phyloP scores from a whole-genome alignment of 2,113 vertebrate species.

The Nyctereutes procyonoides region DNA sequence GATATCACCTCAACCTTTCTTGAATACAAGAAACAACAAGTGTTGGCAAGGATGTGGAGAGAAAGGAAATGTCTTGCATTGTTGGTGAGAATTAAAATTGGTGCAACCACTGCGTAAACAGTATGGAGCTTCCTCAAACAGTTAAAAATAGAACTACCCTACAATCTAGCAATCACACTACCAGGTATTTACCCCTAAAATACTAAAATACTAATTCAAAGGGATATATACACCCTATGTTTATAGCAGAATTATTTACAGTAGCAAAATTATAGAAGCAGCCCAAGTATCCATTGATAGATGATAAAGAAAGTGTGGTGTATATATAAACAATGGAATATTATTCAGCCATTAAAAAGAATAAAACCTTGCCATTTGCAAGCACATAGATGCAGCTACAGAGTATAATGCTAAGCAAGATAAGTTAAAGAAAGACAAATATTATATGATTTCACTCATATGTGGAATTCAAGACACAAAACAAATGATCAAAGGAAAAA shows the following conservation, averaged over 20 bases:
- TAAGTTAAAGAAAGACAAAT: neutral
- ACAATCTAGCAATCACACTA: neutral
- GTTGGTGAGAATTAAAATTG: neutral
- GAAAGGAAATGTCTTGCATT: neutral
- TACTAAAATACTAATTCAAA: neutral
- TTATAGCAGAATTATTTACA: neutral
- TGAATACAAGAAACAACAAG: neutral
- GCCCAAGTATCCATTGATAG: neutral
- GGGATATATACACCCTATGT: neutral
- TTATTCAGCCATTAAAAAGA: neutral
- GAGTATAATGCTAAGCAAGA: neutral
- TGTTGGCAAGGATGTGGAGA: neutral
- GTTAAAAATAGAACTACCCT: neutral
- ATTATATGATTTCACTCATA: neutral
- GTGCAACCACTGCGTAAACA: neutral
- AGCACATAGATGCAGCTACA: neutral
- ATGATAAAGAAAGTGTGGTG: neutral
- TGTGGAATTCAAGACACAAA: neutral
- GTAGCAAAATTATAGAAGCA: neutral
- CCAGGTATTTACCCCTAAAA: neutral
- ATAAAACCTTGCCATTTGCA: neutral
- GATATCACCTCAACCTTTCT: neutral
- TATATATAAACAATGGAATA: neutral
- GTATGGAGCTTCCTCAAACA: neutral
- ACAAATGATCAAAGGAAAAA: neutral